These are phyloP conservation scores for Microdon myrmicae DNA, from an alignment of 2,888 invertebrate species.

Conservation along the genomic window DNA sequence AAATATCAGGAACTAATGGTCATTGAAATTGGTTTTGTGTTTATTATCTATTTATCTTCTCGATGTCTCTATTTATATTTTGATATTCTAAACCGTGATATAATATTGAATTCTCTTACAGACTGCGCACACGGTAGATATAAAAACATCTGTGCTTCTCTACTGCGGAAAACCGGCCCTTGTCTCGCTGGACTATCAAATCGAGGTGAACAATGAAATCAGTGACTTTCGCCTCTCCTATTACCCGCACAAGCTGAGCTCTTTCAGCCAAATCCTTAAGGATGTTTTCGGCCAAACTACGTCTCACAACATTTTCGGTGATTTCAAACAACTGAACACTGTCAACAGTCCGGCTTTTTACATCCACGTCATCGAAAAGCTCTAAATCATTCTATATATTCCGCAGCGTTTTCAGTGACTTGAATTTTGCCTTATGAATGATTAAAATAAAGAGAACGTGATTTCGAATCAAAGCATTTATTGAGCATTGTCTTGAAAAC, in stretches of 20 bases:
- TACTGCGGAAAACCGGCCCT: constrained; percentile 80
- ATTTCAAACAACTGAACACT: constrained; percentile 78
- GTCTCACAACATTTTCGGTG: constrained; percentile 80
- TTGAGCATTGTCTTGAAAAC: too few relatives aligned
- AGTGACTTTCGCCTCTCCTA: constrained; percentile 89
- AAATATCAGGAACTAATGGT: too few relatives aligned
- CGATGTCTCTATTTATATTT: too few relatives aligned
- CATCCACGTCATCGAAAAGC: constrained; percentile 83
- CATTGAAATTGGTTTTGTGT: too few relatives aligned
- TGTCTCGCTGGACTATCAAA: constrained; percentile 84
- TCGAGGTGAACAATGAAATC: constrained; percentile 70
- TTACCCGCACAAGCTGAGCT: constrained; percentile 82
- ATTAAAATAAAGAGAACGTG: too few relatives aligned
- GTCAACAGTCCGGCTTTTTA: constrained; percentile 81
- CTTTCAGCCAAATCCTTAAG: constrained; percentile 77
- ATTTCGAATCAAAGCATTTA: too few relatives aligned
- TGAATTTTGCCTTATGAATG: too few relatives aligned
- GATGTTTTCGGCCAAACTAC: constrained; percentile 76
- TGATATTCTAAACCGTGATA: too few relatives aligned
- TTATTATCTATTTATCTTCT: too few relatives aligned
- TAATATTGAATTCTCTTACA: constrained; percentile 67
- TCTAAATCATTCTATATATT: constrained; percentile 19
- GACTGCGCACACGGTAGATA: constrained; percentile 84
- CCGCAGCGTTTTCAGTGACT: too few relatives aligned
- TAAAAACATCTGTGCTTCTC: constrained; percentile 85